Evolutionary conservation across 2,797 vertebrate genomes (phyloP).

Genomic region (Hafferia zeledoni): DNA sequence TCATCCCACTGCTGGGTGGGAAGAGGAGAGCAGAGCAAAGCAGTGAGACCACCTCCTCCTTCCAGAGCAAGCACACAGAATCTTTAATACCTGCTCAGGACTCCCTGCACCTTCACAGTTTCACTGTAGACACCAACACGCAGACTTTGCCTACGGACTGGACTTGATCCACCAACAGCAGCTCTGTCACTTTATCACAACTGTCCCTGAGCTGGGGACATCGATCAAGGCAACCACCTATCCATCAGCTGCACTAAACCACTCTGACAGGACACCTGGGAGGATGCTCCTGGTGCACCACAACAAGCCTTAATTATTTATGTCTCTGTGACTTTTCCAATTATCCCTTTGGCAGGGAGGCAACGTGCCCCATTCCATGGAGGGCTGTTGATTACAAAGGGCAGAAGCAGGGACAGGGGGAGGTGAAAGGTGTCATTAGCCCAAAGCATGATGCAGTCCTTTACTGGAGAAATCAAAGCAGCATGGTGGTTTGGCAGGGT

Average conservation of each 20-base stretch:
- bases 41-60: not conserved
- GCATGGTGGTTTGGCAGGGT: not conserved
- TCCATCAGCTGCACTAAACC: constrained; percentile 39
- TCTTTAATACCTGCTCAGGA: not conserved
- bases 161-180: not conserved
- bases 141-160: not conserved
- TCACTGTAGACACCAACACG: fast-evolving
- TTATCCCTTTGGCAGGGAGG: not conserved
- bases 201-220: not conserved
- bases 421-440: not conserved
- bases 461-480: not conserved
- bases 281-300: not conserved
- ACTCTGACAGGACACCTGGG: not conserved
- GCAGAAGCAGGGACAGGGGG: not conserved
- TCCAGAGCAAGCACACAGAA: not conserved
- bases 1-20: not conserved
- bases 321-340: not conserved
- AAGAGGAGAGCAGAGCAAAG: not conserved
- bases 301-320: constrained; percentile 45
- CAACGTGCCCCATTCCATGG: not conserved
- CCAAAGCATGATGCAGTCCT: not conserved
- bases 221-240: not conserved
- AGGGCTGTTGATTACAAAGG: not conserved
- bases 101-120: not conserved
- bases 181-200: not conserved